Conservation (phyloP, 2,888 invertebrate genomes). For the Parthenolecanium corni region DNA sequence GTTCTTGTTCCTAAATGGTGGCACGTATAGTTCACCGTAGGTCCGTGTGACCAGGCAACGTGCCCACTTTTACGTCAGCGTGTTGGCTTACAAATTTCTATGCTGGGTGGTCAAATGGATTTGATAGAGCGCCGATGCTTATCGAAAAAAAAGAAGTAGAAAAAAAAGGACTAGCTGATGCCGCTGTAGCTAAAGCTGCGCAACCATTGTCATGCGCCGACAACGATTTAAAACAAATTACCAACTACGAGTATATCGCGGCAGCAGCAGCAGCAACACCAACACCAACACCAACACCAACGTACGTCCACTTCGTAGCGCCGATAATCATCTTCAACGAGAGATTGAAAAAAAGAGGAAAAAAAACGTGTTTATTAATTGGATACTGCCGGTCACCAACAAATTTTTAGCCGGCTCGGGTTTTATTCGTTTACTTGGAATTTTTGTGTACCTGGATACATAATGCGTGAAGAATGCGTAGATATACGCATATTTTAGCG, state of each 20-base stretch:
- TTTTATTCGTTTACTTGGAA: too few species aligned
- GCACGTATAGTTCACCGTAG: too few species aligned
- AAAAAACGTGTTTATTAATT: slow-evolving; percentile 4
- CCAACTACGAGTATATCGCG: too few species aligned
- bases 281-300: slow-evolving; percentile 21
- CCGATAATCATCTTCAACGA: slow-evolving; percentile 21
- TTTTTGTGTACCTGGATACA: too few species aligned
- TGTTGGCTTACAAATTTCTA: slow-evolving; percentile 21
- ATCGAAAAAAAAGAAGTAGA: slow-evolving; percentile 20
- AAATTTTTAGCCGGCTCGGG: not conserved
- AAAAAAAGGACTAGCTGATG: too few species aligned
- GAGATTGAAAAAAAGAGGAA: too few species aligned
- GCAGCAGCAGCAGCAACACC: too few species aligned
- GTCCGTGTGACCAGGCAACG: too few species aligned
- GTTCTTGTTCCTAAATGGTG: too few species aligned
- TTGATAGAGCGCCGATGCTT: slow-evolving; percentile 7
- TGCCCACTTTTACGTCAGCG: slow-evolving; percentile 16
- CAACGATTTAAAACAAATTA: slow-evolving; percentile 24
- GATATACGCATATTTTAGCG: not conserved
- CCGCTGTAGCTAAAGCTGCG: not conserved
- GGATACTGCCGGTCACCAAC: slow-evolving; percentile 6
- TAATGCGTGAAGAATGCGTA: not conserved
- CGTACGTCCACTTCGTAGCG: slow-evolving; percentile 22
- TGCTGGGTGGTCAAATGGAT: slow-evolving; percentile 19
- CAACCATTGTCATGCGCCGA: slow-evolving; percentile 24